These are phyloP conservation scores for Macrostomum cliftonense DNA, from an alignment of 2,888 invertebrate genomes.

Conservation along the genomic window DNA sequence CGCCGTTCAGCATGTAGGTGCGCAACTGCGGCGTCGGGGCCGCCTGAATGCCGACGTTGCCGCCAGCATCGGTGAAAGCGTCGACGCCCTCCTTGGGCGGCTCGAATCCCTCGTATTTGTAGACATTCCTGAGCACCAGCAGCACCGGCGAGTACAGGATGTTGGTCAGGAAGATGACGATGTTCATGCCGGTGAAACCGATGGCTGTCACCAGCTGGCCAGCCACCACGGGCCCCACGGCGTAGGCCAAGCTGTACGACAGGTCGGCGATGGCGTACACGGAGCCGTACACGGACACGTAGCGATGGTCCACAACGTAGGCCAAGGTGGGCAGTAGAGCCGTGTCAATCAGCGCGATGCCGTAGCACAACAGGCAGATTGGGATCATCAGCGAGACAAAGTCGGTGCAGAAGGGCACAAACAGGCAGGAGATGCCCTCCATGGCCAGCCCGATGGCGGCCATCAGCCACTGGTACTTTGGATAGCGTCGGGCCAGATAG, in stretches of 20 bases:
- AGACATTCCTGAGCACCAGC: conserved; percentile 67
- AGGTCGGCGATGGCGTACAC: conserved; percentile 98
- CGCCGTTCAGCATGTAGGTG: no score
- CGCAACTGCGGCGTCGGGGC: no score
- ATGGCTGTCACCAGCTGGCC: no score
- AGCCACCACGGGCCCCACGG: conserved; percentile 90
- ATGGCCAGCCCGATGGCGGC: conserved; percentile 75
- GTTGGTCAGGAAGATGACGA: conserved; percentile 81
- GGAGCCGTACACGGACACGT: conserved; percentile 81
- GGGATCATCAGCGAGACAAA: conserved; percentile 86
- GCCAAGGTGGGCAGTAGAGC: conserved; percentile 85
- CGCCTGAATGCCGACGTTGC: no score
- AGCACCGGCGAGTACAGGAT: conserved; percentile 77
- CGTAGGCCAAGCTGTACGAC: conserved; percentile 92
- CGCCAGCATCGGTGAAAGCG: no score
- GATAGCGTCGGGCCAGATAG: conserved; percentile 73
- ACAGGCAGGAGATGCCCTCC: conserved; percentile 79
- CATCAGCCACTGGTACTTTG: conserved; percentile 87
- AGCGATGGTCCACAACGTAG: conserved; percentile 83
- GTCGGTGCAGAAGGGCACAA: conserved; percentile 74
- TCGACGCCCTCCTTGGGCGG: no score
- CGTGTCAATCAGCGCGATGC: conserved; percentile 92
- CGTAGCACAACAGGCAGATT: conserved; percentile 89
- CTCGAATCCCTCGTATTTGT: no score
- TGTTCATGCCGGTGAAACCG: conserved; percentile 77